phyloP scores from a whole-genome alignment of 2,113 vertebrate genomes.

The Campylomormyrus numenius region DNA sequence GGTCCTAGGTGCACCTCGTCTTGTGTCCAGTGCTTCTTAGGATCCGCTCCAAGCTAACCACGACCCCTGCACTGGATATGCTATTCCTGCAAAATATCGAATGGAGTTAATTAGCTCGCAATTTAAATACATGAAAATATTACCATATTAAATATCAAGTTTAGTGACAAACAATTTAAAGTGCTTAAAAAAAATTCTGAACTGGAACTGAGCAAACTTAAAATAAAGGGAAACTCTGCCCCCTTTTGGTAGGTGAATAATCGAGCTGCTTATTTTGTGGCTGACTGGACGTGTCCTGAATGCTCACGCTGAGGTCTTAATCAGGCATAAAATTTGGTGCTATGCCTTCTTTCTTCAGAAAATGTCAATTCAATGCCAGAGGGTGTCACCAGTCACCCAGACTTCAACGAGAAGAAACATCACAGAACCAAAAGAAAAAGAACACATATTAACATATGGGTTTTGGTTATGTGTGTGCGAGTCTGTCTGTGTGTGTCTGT shows the following conservation, averaged over 20 bases:
- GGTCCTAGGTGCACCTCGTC: too few relatives aligned
- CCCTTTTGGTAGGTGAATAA: not conserved
- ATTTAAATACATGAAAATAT: not conserved
- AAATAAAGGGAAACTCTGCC: not conserved
- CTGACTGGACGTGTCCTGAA: not conserved
- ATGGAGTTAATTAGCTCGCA: not conserved
- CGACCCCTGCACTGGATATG: not conserved
- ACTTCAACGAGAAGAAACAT: not conserved
- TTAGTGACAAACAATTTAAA: not conserved
- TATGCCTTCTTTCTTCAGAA: not conserved
- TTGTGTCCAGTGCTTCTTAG: not conserved
- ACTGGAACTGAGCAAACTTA: not conserved
- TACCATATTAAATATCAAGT: not conserved
- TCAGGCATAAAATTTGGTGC: not conserved
- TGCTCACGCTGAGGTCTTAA: not conserved
- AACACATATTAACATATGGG: not conserved
- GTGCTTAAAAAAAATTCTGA: not conserved
- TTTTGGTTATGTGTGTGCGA: not conserved
- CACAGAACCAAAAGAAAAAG: not conserved
- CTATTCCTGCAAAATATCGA: not conserved
- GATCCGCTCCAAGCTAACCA: not conserved
- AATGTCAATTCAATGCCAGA: not conserved
- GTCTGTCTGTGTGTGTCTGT: not conserved
- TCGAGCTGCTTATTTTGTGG: not conserved
- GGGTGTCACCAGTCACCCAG: not conserved